Evolutionary conservation across 2,113 vertebrate genomes (phyloP), one percentile per base, ranked within the genome.

Genomic region (Garra rufa): DNA sequence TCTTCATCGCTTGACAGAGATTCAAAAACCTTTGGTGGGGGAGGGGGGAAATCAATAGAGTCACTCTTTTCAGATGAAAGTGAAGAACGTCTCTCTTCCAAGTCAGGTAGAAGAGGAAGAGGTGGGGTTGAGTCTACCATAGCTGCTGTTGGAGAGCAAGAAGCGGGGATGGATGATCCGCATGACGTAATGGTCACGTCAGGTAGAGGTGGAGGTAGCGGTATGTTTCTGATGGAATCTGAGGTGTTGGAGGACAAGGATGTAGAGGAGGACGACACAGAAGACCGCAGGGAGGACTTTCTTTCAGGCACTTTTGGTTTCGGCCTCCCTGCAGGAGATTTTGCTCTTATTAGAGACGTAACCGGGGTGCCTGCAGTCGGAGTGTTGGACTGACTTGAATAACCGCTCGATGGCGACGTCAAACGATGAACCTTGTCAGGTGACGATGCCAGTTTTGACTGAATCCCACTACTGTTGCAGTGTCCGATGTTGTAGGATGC

Each of bases 301-400:
- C 98, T 96, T 84, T 99, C 96, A 79, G 98, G 98, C 21, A 98
- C 96, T 87, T 95, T 96, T 59, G 98, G 90, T 92, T 97, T 98
- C 1, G 92, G 90, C 85, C 92, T 96, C 24, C 91, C 93, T 28
- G 91, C 94, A 82, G 93, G 92, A 67, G 92, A 93, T 48, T 89
- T 24, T 19, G 93, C 90, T 86, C 94, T 96, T 24, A 95, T 74
- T 85, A 94, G 86, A 2, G 94, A 92, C 73, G 96, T 95, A 88
- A 97, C 93, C 0, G 96, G 96, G 28, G 96, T 98, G 71, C 97
- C 94, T 0, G 95, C 93, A 2, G 95, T 96, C 34, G 96, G 97
- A 0, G 96, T 98, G 83, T 96, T 97, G 0, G 97, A 98, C 90
- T 98, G 97, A 91, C 96, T 99, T 88, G 96, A 97, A 92, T 97